A percentile compares a stretch with the other conserved stretches of the same genome.
Evolutionary conservation across 1,140 invertebrate genomes (phyloP).

Genomic region (Ridgeia piscesae): DNA sequence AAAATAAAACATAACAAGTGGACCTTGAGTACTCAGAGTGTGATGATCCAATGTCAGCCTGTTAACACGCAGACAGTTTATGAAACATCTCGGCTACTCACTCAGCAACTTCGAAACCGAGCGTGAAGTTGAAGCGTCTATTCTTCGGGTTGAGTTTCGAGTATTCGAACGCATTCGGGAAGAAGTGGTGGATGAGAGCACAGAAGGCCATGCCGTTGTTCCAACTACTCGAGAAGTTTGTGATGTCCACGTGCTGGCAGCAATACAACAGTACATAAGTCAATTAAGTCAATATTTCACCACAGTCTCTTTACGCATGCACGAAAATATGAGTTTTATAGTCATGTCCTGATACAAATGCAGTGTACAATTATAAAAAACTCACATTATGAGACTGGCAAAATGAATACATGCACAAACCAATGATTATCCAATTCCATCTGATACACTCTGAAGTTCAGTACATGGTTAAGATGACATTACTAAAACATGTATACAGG

Average conservation of each 20-base stretch:
- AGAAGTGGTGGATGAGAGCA: constrained; percentile 85
- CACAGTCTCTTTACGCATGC: background rate
- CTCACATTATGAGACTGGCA: no score
- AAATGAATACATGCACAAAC: no score
- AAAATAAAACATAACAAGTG: no score
- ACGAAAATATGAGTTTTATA: no score
- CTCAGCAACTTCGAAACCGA: constrained; percentile 31
- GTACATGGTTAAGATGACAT: background rate
- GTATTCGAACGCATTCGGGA: constrained; percentile 66
- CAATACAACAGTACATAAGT: background rate
- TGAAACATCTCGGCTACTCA: constrained; percentile 9
- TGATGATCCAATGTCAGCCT: no score
- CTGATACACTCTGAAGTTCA: no score
- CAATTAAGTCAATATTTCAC: background rate
- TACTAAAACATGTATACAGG: background rate
- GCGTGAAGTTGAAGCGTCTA: constrained; percentile 25
- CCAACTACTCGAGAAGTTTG: constrained; percentile 91
- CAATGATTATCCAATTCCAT: no score
- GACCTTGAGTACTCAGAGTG: no score
- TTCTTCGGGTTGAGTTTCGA: constrained; percentile 29
- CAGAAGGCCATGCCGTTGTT: constrained; percentile 89
- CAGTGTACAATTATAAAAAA: no score
- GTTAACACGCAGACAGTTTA: no score
- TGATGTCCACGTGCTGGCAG: constrained; percentile 74
- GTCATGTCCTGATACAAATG: no score